These are phyloP conservation scores for Pseudois nayaur DNA, from an alignment of 2,113 vertebrate genomes.

Conservation along the genomic window DNA sequence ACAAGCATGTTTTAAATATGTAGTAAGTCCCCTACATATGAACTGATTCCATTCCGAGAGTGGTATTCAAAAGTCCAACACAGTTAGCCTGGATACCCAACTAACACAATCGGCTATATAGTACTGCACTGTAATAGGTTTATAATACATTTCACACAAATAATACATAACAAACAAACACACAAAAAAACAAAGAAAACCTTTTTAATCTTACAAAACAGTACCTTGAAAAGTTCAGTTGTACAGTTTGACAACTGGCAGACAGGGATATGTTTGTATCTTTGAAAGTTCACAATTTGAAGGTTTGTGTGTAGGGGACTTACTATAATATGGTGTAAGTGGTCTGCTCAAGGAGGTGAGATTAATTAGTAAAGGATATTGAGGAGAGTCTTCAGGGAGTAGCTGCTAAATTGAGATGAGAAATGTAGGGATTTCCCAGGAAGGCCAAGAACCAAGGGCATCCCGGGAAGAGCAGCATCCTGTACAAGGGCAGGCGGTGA, in stretches of 20 bases:
- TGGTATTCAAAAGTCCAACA: background rate
- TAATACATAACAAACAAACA: background rate
- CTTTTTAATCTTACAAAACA: background rate
- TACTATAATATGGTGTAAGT: background rate
- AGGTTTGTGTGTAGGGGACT: background rate
- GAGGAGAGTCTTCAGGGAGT: background rate
- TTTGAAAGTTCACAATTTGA: background rate
- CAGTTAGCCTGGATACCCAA: background rate
- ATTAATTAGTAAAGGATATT: background rate
- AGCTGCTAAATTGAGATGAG: background rate
- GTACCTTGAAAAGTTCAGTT: background rate
- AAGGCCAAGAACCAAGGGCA: background rate
- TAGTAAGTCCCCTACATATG: background rate
- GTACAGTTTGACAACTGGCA: background rate
- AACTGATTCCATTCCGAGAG: background rate
- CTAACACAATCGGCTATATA: background rate
- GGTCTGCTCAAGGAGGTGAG: background rate
- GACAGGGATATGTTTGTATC: background rate
- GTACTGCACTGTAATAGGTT: background rate
- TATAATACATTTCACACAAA: background rate
- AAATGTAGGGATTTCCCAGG: background rate
- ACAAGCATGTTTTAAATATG: background rate
- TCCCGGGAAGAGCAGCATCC: background rate
- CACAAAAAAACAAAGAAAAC: background rate
- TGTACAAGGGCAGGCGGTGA: background rate